Conservation (phyloP, 1,140 invertebrate genomes). For the Trichomalopsis sarcophagae region DNA sequence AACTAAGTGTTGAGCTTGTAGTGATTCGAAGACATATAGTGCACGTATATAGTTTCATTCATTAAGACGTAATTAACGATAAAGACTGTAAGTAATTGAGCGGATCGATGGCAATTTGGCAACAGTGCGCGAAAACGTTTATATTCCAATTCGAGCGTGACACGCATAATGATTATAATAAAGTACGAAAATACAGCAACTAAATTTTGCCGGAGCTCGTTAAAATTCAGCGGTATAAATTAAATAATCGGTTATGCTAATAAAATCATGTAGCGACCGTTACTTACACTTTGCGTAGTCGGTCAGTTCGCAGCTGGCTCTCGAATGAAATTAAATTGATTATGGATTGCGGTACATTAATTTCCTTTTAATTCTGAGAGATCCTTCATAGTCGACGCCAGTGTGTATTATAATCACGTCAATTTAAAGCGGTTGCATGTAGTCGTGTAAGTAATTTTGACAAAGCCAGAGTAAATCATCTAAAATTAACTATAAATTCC, state of each 20-base stretch:
- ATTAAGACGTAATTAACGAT: background rate
- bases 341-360: background rate
- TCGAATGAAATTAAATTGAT: conserved; percentile 10
- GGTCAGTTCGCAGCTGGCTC: background rate
- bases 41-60: background rate
- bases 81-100: background rate
- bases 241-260: conserved; percentile 23
- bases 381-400: background rate
- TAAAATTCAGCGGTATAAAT: conserved; percentile 19
- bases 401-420: too few relatives aligned
- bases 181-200: background rate
- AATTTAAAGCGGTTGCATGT: too few relatives aligned
- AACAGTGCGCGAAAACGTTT: background rate
- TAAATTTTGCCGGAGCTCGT: background rate
- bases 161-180: too few relatives aligned
- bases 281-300: conserved; percentile 15
- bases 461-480: too few relatives aligned
- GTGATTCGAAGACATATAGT: too few relatives aligned
- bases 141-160: background rate
- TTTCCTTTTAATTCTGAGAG: background rate
- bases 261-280: background rate
- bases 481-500: too few relatives aligned
- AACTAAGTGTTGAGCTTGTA: too few relatives aligned
- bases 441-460: too few relatives aligned
- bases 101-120: background rate